Evolutionary conservation across 2,888 invertebrate species (phyloP), one percentile per base, ranked within the genome.

Genomic region (Tiliacea aurago): DNA sequence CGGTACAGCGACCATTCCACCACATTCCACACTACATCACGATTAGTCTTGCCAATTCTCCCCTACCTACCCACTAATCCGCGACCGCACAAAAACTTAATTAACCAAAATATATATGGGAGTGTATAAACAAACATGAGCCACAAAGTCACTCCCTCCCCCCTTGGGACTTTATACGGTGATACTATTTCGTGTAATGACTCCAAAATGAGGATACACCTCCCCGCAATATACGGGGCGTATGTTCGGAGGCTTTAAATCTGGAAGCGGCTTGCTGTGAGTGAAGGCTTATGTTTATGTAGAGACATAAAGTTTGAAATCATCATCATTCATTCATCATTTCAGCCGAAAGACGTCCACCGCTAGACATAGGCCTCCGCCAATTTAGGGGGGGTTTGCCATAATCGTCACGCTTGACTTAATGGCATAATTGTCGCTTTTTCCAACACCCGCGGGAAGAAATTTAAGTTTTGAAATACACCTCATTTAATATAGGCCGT

Each of bases 141-240:
- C 82, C 89, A 84, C 90, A 91, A 93, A 94, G 94, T 94, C 92
- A 90, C 93, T 91, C 94, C 94, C 94, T 91, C 84, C 91, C 90
- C 95, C 93, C 94, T 81, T 65, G 95, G 91, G 95, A 95, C 92
- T 93, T 94, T 90, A 93, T 92, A 93, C 94, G 95, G 94, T 94
- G 95, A 95, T 95, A 95, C 95, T 95, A 95, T 95, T 95, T 93
- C 96, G 96, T 96, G 96, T 96, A 95, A 96, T 96, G 96, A 95
- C 95, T 96, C 92, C 95, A 94, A 93, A 95, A 96, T 96, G 95
- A 96, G 95, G 93, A 95, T 94, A 94, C 91, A 92, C 92, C 91
- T 91, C 91, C 92, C 93, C 90, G 90, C 91, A 92, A 93, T 94
- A 93, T 92, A 92, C 89, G 88, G 86, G 86, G 90, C 87, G 88